Evolutionary conservation across 2,113 vertebrate species (phyloP), one percentile per base, ranked within the genome.

Genomic region (Sciurus niger): DNA sequence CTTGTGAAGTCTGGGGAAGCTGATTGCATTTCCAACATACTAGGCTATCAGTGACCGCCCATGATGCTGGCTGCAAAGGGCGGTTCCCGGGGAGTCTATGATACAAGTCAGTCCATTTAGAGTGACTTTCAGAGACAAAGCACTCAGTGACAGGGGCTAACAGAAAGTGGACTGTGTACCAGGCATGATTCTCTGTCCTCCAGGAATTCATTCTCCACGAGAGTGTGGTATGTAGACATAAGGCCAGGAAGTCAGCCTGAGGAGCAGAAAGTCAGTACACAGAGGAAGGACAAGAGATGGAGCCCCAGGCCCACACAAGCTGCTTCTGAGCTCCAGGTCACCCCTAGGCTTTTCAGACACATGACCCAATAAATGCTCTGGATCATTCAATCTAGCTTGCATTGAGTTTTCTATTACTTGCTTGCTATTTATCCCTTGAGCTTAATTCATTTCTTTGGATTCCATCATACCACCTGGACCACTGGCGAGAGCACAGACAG

Each of bases 361-460:
- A 20, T 3, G 74, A 58, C 28, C n/a, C 34, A 17, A 34, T 25
- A 53, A 65, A 24, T 0, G 0, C 30, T 20, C 12, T 72, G 0
- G 0, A 20, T 37, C 2, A 0, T 20, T 46, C 65, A 30, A 40
- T 32, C 60, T 53, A 2, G 58, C 65, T 16, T 7, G 76, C 53
- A 28, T 34, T 51, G 68, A 18, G 14, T 53, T 72, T 73, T 46
- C 87, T 18, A 30, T 78, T 40, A 34, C 58, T 24, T 0, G 6
- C 18, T 63, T 28, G 53, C 1, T 48, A 12, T 24, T n/a, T 68
- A 32, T 89, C 58, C 22, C 70, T 79, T 30, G 28, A 87, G 43
- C 58, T 89, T 32, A 51, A 74, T 20, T 40, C 12, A 73, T 22
- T 72, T 89, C 78, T 77, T 48, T 89, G 51, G 55, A 90, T 68